Evolutionary conservation across 2,113 vertebrate genomes (phyloP).

Genomic region (Ageneiosus marmoratus): DNA sequence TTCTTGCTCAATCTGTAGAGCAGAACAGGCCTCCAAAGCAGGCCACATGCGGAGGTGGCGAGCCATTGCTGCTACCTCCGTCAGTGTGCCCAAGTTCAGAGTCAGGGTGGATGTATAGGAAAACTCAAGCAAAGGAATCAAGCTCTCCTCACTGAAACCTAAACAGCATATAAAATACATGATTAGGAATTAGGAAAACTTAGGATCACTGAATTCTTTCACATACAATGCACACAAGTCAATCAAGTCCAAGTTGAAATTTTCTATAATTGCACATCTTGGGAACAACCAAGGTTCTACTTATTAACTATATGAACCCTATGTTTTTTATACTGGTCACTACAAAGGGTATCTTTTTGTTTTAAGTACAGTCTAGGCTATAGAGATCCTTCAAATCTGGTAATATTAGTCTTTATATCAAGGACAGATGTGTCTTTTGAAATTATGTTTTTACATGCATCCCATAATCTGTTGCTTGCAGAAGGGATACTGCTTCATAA

Average conservation of each 20-base stretch:
- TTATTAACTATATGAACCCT: background rate
- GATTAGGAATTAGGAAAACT: slow-evolving; percentile 38
- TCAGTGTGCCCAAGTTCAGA: slow-evolving; percentile 70
- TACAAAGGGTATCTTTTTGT: too few species aligned
- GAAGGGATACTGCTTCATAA: too few species aligned
- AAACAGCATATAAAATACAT: slow-evolving; percentile 22
- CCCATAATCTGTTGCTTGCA: too few species aligned
- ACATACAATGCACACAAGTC: background rate
- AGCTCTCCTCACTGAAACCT: slow-evolving; percentile 77
- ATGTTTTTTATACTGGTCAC: too few species aligned
- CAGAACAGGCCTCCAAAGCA: slow-evolving; percentile 76
- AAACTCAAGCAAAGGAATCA: slow-evolving; percentile 78
- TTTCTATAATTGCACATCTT: background rate
- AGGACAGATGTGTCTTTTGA: too few species aligned
- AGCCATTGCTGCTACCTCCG: slow-evolving; percentile 76
- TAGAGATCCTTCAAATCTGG: too few species aligned
- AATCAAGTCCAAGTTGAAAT: background rate
- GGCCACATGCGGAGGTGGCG: slow-evolving; percentile 81
- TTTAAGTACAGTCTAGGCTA: too few species aligned
- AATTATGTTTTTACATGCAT: too few species aligned
- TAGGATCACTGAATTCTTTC: background rate
- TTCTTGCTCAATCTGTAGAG: slow-evolving; percentile 72
- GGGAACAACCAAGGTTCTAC: background rate
- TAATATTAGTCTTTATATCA: too few species aligned
- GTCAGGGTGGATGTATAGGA: slow-evolving; percentile 78